Evolutionary conservation across 1,140 invertebrate species (phyloP), one percentile per base, ranked within the genome.

Genomic region (Nymphalis io): DNA sequence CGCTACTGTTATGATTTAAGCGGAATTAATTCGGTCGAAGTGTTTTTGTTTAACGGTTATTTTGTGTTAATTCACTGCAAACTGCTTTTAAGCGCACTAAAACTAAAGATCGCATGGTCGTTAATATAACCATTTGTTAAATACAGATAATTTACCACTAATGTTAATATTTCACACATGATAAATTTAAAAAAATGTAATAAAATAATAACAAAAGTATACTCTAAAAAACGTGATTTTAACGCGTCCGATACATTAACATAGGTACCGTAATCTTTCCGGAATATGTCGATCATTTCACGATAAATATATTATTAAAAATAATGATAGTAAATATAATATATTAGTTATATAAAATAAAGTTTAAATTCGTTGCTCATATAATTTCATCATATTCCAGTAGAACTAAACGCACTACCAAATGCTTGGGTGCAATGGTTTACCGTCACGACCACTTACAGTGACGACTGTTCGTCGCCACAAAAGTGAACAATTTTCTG

Each of bases 401-500:
- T 33, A 0, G 27, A 6, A 33, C 27, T 33, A 33, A 33, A 33
- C 27, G 27, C 27, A 8, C 23, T 39, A 51, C 48, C 48, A 16
- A 46, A 78, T 73, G 71, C 76, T 73, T 65, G 68, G 70, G 75
- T 74, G 78, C 76, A 68, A 81, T n/a, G n/a, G n/a, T n/a, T 85
- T 83, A 79, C 77, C 73, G 82, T 80, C 82, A 82, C 81, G 79
- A 79, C 42, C 70, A 72, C 76, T 73, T 70, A 75, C 69, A 64
- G 71, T 75, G 73, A 73, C 81, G 79, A 74, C 78, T 73, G 60
- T 66, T 71, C 76, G 80, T 77, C 82, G 82, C 80, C 81, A 79
- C 82, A 84, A 85, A 85, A 86, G 75, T 86, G 82, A 89, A 80
- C 87, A 89, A 90, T 90, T 90, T 89, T 84, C 84, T 88, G 88